Base-by-base conservation (phyloP, 2,888 invertebrate species). In the Alviniconcha strummeri region DNA sequence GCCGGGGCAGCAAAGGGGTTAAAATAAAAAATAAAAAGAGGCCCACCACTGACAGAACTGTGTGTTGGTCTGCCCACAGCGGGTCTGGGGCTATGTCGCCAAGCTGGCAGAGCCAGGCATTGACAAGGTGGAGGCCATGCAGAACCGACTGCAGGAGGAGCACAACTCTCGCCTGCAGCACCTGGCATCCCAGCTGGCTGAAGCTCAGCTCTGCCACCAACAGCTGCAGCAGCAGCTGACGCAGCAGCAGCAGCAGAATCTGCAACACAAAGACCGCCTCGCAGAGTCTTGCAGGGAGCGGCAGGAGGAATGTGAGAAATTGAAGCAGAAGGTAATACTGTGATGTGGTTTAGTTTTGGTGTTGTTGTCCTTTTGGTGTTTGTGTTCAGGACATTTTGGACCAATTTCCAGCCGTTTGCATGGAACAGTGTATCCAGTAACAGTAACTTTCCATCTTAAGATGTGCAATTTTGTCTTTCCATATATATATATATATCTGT, bases 161-260 rank as follows among this genome's bases (percentile, higher is more conserved):
- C 64, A 64, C 64, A 13, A 11, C 52, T 2, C 9, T 6, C 78
- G 52, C 17, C 64, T 78, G 64, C 78, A 78, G 64, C 64, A 78
- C 8, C 6, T 78, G 60, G 60, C 78, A n/a, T 78, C 52, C 0
- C 78, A 78, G 64, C 64, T 78, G 60, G 64, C 13, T 5, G 64
- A 78, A 15, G 36, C 52, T 15, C 78, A 36, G 1, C 52, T 64
- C 3, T 19, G 64, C 57, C 78, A 78, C 52, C 64, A 78, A 15
- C 36, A 52, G 64, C 78, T 78, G 78, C 78, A 78, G 64, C 19
- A 78, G n/a, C 78, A 78, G 9, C 64, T 78, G 36, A 19, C 36
- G 11, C 78, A 64, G 52, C 78, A 78, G 64, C 78, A 78, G 64
- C 56, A 78, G 19, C 36, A 78, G 78, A 60, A 78, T 15, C 19